Conservation (phyloP, 1,140 invertebrate species). For the Sarcophaga peregrina region DNA sequence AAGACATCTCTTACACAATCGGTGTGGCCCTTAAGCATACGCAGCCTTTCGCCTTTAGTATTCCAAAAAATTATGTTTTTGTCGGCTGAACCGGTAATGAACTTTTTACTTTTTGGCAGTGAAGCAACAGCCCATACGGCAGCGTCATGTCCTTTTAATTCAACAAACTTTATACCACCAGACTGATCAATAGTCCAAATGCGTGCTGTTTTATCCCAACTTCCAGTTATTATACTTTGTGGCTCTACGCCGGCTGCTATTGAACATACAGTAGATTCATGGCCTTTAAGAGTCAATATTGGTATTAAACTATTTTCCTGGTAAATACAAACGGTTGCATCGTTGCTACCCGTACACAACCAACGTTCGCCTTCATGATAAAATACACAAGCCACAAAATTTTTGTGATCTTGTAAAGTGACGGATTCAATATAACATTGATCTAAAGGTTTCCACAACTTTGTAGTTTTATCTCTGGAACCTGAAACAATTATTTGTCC, state of each 20-base stretch:
- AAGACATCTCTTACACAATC: conserved; percentile 89
- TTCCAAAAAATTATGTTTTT: conserved; percentile 89
- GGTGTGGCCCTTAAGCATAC: conserved; percentile 77
- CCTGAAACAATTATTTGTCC: conserved; percentile 82
- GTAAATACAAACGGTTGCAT: conserved; percentile 85
- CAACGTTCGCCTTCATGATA: conserved; percentile 83
- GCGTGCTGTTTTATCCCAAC: conserved; percentile 90
- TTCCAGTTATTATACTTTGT: conserved; percentile 74
- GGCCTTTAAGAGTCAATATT: conserved; percentile 78
- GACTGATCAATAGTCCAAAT: conserved; percentile 77
- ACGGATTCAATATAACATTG: conserved; percentile 71
- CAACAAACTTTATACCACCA: conserved; percentile 69
- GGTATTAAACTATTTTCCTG: conserved; percentile 72
- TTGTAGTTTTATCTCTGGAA: conserved; percentile 87
- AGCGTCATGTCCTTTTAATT: conserved; percentile 79
- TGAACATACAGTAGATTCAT: conserved; percentile 77
- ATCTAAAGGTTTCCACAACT: conserved; percentile 82
- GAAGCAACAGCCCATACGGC: conserved; percentile 90
- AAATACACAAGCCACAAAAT: conserved; percentile 86
- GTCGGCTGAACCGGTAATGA: conserved; percentile 91
- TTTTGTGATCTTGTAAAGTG: conserved; percentile 83
- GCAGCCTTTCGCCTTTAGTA: conserved; percentile 68
- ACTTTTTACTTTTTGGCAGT: conserved; percentile 69
- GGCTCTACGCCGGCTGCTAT: conserved; percentile 66
- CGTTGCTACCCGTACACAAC: conserved; percentile 86